These are phyloP conservation scores for Acanthosepion esculentum DNA, from an alignment of 2,888 invertebrate genomes.

Conservation along the genomic window DNA sequence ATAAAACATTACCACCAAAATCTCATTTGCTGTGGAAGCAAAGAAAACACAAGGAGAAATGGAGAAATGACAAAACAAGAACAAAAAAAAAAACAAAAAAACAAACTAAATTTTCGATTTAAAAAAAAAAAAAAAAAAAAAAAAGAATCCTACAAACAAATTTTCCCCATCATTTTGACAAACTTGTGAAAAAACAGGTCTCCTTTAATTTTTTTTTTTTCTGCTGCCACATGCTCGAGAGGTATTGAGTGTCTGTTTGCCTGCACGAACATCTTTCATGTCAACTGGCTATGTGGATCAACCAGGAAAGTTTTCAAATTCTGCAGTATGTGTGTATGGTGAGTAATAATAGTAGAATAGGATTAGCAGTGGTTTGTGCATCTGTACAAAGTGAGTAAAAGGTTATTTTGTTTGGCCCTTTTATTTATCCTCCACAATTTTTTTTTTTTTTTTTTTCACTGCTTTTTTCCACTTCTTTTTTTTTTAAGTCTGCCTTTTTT, in stretches of 20 bases:
- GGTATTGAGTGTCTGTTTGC: background rate
- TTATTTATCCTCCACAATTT: background rate
- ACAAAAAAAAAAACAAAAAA: background rate
- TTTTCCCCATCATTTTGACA: background rate
- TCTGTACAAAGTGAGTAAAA: background rate
- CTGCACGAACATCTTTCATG: background rate
- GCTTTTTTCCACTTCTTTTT: background rate
- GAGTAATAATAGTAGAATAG: background rate
- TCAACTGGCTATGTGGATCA: background rate
- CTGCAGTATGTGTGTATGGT: background rate
- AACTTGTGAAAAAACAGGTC: background rate
- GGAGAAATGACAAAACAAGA: too few species aligned
- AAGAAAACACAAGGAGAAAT: background rate
- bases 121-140: background rate
- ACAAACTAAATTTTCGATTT: background rate
- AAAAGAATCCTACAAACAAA: background rate
- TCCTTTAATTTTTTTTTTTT: background rate
- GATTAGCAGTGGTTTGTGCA: constrained; percentile 33
- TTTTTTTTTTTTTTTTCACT: background rate
- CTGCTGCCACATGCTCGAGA: constrained; percentile 22
- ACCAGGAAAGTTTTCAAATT: constrained; percentile 1
- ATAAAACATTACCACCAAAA: background rate
- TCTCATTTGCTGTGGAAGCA: background rate
- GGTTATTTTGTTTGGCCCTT: background rate
- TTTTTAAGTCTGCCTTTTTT: background rate